Evolutionary conservation across 1,140 invertebrate species (phyloP).

Genomic region (Hermetia illucens): DNA sequence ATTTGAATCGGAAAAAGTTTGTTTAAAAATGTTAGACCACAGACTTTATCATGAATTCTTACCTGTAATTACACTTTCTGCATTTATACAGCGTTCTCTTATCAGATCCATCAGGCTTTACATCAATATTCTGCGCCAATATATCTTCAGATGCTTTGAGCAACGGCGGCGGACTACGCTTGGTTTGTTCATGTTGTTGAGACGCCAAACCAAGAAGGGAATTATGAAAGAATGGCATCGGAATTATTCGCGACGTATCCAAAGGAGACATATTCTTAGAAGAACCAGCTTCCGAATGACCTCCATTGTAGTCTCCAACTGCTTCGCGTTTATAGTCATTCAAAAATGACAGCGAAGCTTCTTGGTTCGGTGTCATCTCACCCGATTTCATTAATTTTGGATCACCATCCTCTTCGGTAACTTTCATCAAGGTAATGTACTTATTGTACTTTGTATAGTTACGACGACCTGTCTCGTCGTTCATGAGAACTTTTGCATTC

Average conservation of each 20-base stretch:
- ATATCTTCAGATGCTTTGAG: constrained; percentile 24
- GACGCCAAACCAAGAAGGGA: too few relatives aligned
- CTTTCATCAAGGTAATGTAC: constrained; percentile 59
- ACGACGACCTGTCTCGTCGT: constrained; percentile 75
- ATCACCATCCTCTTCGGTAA: constrained; percentile 29
- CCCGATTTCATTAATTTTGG: constrained; percentile 30
- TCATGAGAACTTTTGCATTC: constrained; percentile 68
- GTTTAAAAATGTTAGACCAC: not conserved
- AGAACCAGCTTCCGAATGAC: too few relatives aligned
- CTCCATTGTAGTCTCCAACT: too few relatives aligned
- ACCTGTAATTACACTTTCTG: constrained; percentile 73
- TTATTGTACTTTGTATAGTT: constrained; percentile 89
- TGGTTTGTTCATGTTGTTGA: constrained; percentile 22
- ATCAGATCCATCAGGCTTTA: constrained; percentile 25
- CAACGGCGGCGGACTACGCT: constrained; percentile 8
- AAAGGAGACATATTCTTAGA: too few relatives aligned
- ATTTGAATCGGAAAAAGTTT: constrained; percentile 1
- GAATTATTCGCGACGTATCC: too few relatives aligned
- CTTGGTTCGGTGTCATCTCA: constrained; percentile 30
- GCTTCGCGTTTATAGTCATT: constrained; percentile 26
- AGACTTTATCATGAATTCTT: constrained; percentile 16
- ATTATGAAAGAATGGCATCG: not conserved
- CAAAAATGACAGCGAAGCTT: constrained; percentile 25
- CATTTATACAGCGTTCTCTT: constrained; percentile 60
- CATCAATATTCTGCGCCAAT: constrained; percentile 16